Evolutionary conservation across 2,888 invertebrate species (phyloP).

Genomic region (Adineta ricciae): DNA sequence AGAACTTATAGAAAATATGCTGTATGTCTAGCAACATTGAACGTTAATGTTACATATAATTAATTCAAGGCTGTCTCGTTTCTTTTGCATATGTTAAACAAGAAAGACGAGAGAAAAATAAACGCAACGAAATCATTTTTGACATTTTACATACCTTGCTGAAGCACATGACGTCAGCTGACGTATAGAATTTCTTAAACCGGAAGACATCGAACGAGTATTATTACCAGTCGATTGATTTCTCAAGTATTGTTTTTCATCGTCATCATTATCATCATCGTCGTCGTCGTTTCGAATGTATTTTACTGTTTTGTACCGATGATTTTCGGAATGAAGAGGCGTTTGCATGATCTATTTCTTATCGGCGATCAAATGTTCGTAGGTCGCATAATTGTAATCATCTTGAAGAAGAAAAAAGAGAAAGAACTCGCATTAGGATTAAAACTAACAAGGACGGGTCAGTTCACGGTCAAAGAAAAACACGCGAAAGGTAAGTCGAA

Average conservation of each 20-base stretch:
- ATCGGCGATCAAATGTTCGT: not conserved
- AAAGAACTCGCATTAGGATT: not conserved
- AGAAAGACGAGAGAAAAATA: not conserved
- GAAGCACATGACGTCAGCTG: conserved; percentile 8
- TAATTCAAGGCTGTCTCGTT: too few relatives aligned
- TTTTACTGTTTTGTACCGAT: not conserved
- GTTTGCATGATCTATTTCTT: not conserved
- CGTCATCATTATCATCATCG: not conserved
- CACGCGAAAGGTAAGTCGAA: too few relatives aligned
- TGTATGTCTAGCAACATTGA: not conserved
- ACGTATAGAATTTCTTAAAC: not conserved
- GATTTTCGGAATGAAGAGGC: not conserved
- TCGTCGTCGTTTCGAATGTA: not conserved
- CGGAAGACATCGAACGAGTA: not conserved
- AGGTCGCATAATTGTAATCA: not conserved
- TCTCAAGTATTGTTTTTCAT: not conserved
- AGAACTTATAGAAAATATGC: not conserved
- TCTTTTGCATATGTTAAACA: not conserved
- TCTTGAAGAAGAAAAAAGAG: not conserved
- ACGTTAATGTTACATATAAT: not conserved
- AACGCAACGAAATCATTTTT: not conserved
- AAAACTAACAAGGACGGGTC: not conserved
- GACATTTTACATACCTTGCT: not conserved
- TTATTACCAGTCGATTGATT: not conserved
- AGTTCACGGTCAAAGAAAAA: not conserved